Conservation (phyloP, 2,797 vertebrate genomes). For the Loriculus beryllinus region DNA sequence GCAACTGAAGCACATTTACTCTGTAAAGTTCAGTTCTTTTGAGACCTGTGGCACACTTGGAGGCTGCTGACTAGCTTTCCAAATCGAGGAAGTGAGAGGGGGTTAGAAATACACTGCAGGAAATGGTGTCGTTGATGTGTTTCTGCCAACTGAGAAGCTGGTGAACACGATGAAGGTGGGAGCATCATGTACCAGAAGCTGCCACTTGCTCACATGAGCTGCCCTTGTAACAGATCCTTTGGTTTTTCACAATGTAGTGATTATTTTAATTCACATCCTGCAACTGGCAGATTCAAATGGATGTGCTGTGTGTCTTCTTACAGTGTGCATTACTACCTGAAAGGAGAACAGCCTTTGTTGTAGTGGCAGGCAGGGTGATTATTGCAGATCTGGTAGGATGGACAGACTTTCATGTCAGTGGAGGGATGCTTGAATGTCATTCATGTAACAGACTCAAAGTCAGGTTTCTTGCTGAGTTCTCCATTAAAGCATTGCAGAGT, state of each 20-base stretch:
- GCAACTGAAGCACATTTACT: neutral
- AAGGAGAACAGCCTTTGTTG: neutral
- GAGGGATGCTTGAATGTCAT: neutral
- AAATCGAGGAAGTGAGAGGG: neutral
- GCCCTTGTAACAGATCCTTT: neutral
- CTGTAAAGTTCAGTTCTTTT: neutral
- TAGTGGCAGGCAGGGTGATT: too few relatives aligned
- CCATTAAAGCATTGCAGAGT: fast-evolving
- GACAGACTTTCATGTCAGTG: neutral
- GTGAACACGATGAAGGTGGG: fast-evolving
- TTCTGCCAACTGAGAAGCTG: neutral
- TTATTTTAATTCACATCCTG: neutral
- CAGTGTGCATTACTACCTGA: neutral
- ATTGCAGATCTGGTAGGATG: neutral
- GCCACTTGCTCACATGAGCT: neutral
- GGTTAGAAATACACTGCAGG: neutral
- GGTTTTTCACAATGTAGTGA: neutral
- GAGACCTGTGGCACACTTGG: neutral
- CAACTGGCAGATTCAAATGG: neutral
- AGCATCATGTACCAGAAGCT: neutral
- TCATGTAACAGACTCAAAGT: neutral
- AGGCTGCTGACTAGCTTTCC: neutral
- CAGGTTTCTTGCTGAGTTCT: neutral
- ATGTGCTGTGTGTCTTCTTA: neutral
- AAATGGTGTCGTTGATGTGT: neutral